These are phyloP conservation scores for Peromyscus maniculatus DNA, from an alignment of 2,113 vertebrate genomes.

Conservation along the genomic window DNA sequence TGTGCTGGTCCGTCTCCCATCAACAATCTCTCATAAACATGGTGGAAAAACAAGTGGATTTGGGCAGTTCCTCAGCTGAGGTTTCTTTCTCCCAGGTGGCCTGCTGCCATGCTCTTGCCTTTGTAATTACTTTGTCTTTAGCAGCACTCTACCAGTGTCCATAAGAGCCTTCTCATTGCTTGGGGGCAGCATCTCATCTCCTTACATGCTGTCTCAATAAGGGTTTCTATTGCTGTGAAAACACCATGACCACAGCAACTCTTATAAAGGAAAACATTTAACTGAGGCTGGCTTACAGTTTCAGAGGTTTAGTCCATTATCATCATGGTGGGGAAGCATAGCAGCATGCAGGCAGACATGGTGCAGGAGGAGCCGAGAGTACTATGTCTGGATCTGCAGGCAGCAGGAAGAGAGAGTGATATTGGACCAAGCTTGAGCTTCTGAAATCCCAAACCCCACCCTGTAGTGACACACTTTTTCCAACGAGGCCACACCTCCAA, in stretches of 20 bases:
- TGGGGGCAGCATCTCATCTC: neutral
- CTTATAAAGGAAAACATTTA: neutral
- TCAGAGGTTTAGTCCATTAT: neutral
- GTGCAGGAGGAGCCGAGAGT: neutral
- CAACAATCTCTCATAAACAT: neutral
- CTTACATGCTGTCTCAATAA: neutral
- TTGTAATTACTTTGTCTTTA: neutral
- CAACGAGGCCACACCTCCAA: neutral
- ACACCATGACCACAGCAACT: too few relatives aligned
- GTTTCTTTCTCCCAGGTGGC: neutral
- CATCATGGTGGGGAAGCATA: neutral
- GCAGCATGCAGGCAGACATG: neutral
- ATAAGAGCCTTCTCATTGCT: neutral
- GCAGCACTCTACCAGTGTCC: neutral
- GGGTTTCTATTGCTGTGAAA: too few relatives aligned
- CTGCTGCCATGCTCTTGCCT: neutral
- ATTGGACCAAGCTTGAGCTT: neutral
- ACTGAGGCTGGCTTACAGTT: neutral
- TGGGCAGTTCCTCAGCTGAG: neutral
- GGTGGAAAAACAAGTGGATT: neutral
- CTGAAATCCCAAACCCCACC: neutral
- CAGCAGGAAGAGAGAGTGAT: neutral
- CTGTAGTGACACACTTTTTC: neutral
- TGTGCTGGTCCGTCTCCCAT: neutral
- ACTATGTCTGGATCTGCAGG: neutral